Base-by-base conservation (phyloP, 2,797 vertebrate species). In the Helarctos malayanus region DNA sequence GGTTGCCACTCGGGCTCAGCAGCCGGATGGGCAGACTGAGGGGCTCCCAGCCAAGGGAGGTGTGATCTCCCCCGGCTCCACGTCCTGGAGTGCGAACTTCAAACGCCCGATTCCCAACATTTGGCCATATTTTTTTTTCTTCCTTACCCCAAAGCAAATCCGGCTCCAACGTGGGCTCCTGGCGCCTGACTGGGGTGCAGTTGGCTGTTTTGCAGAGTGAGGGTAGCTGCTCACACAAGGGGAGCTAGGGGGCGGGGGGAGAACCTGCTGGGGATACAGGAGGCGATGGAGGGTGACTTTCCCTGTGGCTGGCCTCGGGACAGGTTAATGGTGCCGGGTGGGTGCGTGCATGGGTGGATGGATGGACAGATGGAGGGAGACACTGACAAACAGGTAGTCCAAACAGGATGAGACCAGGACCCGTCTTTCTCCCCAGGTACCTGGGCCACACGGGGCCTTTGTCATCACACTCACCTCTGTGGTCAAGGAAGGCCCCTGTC, bases 21-120 rank as follows among this genome's bases (percentile, higher is more conserved):
- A 97, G 98, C 95, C 94, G 87, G 97, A 76, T 32, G 81, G 93
- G 90, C 98, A 98, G 97, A 98, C 98, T 96, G 96, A 89, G 87
- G 45, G 93, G 97, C 93, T 89, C 47, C 75, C 68, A 90, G 98
- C 98, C 98, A 98, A 97, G 93, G 81, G 97, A 97, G 94, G 98
- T 98, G 98, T 38, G 93, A 98, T 90, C 94, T 85, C 82, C 95
- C 92, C 95, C 80, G 7, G 82, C 96, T 97, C 83, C 2, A 75
- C 96, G 89, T 96, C 98, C 96, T 92, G 86, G 96, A 95, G 97
- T 97, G 97, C 5, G 96, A 97, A 96, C 97, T 96, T 49, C 96
- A 96, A 89, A 87, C 45, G 16, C 97, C 97, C 52, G 1, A 35
- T 92, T 94, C 95, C 93, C 79, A 97, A 76, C 97, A 93, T 93